Conservation (phyloP, 2,797 vertebrate species). For the Sebastes hubbsi region DNA sequence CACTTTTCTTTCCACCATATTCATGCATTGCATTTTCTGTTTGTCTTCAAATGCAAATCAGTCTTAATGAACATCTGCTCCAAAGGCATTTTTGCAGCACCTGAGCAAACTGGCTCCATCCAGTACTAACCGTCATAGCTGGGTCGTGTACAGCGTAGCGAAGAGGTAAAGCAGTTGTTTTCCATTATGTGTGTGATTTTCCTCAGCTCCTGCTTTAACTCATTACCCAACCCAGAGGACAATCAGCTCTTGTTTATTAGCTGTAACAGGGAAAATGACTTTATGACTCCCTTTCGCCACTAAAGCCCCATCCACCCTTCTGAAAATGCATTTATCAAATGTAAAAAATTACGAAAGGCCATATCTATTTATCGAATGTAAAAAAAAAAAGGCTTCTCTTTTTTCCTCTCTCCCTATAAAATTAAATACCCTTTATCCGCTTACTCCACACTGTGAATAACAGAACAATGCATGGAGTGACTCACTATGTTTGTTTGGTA, state of each 20-base stretch:
- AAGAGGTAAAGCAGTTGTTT: slow-evolving; percentile 48
- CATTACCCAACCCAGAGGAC: slow-evolving; percentile 46
- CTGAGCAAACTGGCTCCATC: slow-evolving; percentile 28
- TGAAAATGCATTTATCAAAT: slow-evolving; percentile 34
- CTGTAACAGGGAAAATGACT: slow-evolving; percentile 62
- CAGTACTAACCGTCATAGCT: background rate
- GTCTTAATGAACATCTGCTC: slow-evolving; percentile 17
- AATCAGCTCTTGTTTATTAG: slow-evolving; percentile 63
- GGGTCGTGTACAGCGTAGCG: background rate
- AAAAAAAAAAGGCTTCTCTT: slow-evolving; percentile 5
- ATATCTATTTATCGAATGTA: slow-evolving; percentile 8
- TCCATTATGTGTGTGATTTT: slow-evolving; percentile 51
- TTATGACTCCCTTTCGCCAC: slow-evolving; percentile 21
- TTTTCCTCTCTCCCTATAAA: background rate
- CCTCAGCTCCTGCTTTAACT: slow-evolving; percentile 54
- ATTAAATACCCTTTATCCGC: background rate
- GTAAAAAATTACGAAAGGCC: slow-evolving; percentile 16
- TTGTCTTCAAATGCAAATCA: slow-evolving; percentile 26
- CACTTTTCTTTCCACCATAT: background rate
- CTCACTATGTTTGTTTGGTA: slow-evolving; percentile 75
- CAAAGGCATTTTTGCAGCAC: slow-evolving; percentile 25
- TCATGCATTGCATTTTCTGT: background rate
- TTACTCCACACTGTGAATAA: slow-evolving; percentile 16
- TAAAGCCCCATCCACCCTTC: slow-evolving; percentile 10
- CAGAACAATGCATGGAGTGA: slow-evolving; percentile 49